Evolutionary conservation across 2,797 vertebrate species (phyloP).

Genomic region (Manis crassicaudata): DNA sequence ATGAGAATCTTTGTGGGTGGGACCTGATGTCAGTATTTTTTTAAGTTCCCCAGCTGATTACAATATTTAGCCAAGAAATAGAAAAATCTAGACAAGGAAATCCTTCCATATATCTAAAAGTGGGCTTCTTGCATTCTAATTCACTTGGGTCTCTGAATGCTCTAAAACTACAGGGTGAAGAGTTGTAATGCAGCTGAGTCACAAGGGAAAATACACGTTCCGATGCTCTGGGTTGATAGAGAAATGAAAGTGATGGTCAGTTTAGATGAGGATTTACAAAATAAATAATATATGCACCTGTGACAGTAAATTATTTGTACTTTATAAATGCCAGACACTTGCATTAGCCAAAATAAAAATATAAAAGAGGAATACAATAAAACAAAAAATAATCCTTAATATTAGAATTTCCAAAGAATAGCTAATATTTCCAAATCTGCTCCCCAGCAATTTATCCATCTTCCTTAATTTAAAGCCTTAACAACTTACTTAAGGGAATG

Average conservation of each 20-base stretch:
- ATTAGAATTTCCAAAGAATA: slow-evolving; percentile 36
- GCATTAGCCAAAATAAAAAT: neutral
- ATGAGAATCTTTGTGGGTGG: neutral
- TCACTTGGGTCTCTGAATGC: neutral
- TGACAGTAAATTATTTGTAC: neutral
- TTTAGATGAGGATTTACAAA: slow-evolving; percentile 18
- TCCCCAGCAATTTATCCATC: neutral
- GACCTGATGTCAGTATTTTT: slow-evolving; percentile 5
- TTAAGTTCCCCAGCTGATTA: slow-evolving; percentile 28
- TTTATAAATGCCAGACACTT: neutral
- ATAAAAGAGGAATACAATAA: neutral
- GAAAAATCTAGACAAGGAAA: slow-evolving; percentile 35
- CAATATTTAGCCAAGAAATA: slow-evolving; percentile 41
- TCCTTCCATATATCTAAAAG: neutral
- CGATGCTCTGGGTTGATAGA: neutral
- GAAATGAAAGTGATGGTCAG: neutral
- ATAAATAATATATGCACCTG: neutral
- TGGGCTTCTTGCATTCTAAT: neutral
- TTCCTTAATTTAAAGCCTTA: neutral
- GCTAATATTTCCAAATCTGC: slow-evolving; percentile 10
- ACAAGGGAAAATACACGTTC: neutral
- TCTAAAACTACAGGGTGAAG: neutral
- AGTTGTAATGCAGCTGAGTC: neutral
- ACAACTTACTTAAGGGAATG: neutral
- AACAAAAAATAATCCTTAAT: slow-evolving; percentile 27